Conservation (phyloP, 2,113 vertebrate species). For the Prochilodus magdalenae region DNA sequence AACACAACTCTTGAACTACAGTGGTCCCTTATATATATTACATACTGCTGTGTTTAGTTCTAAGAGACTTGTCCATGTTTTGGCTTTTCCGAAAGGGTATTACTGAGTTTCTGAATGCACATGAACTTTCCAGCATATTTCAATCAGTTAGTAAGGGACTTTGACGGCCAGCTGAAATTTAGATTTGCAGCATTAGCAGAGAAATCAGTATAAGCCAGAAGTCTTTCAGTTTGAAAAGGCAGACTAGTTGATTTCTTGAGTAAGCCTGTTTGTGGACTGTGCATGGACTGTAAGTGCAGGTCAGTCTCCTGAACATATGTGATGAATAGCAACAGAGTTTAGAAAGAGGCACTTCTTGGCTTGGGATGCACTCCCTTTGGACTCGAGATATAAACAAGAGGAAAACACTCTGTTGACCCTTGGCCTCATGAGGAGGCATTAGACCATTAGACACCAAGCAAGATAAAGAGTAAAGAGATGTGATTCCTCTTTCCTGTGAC, state of each 20-base stretch:
- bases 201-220: neutral
- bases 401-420: neutral
- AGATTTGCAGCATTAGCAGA: neutral
- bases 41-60: too few relatives aligned
- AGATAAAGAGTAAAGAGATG: neutral
- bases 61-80: too few relatives aligned
- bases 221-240: too few relatives aligned
- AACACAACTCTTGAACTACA: too few relatives aligned
- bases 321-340: neutral
- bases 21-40: too few relatives aligned
- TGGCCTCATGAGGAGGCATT: neutral
- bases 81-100: too few relatives aligned
- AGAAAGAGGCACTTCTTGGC: neutral
- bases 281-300: neutral
- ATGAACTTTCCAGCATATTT: neutral
- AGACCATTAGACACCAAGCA: neutral
- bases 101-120: too few relatives aligned
- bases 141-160: neutral
- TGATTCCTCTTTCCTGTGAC: neutral
- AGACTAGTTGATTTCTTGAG: neutral
- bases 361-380: neutral
- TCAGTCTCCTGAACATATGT: neutral
- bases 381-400: neutral
- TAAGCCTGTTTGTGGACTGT: neutral
- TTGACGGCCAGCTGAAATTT: neutral